These are phyloP conservation scores for Drosophila orosa DNA, from an alignment of 1,140 invertebrate species.

Conservation along the genomic window DNA sequence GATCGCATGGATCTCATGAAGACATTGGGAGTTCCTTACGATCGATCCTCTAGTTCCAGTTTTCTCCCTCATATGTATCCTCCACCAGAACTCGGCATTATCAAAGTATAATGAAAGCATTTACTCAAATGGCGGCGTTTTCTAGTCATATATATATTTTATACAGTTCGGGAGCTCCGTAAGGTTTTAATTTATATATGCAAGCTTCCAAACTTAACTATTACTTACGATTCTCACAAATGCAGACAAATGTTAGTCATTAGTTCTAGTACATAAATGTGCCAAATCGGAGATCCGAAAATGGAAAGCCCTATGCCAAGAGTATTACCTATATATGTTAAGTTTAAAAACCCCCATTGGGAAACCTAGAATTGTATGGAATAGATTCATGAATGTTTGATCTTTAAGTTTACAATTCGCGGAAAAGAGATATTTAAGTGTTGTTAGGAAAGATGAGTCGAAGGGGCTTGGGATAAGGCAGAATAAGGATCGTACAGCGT, in stretches of 20 bases:
- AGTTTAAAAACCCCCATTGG: slow-evolving; percentile 55
- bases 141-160: slow-evolving; percentile 61
- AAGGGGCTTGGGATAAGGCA: slow-evolving; percentile 13
- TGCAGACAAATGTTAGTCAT: slow-evolving; percentile 53
- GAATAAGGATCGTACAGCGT: slow-evolving; percentile 31
- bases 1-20: not conserved
- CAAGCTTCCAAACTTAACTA: slow-evolving; percentile 25
- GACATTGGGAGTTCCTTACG: slow-evolving; percentile 3
- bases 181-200: slow-evolving; percentile 68
- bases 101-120: slow-evolving; percentile 54
- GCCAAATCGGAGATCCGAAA: slow-evolving; percentile 51
- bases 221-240: slow-evolving; percentile 33
- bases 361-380: slow-evolving; percentile 18
- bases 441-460: slow-evolving; percentile 46
- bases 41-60: slow-evolving; percentile 3
- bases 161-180: slow-evolving; percentile 40
- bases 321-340: slow-evolving; percentile 53
- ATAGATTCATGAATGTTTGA: slow-evolving; percentile 25
- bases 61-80: not conserved
- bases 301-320: slow-evolving; percentile 20
- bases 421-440: slow-evolving; percentile 53
- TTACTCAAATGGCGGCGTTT: slow-evolving; percentile 53
- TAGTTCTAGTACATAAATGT: slow-evolving; percentile 74
- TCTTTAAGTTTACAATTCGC: slow-evolving; percentile 38
- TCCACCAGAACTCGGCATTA: slow-evolving; percentile 23